Evolutionary conservation across 92 coral and sea anemone species (phyloP), one percentile per base, ranked within the genome.

Genomic region (Porites divaricata): DNA sequence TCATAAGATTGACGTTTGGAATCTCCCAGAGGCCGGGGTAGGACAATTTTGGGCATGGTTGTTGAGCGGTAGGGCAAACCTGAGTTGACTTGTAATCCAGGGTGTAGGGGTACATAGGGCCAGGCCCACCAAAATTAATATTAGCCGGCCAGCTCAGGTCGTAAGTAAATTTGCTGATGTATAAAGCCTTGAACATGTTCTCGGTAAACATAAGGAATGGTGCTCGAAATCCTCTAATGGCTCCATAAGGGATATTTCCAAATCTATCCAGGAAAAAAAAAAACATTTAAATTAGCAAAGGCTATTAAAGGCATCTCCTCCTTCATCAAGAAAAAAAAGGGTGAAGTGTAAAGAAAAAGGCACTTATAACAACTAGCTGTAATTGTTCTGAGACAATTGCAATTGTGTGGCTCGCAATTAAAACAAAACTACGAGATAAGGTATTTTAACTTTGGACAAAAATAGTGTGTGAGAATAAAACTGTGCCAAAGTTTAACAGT

Each of bases 21-120:
- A 91, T 87, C 63, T 91, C 97, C 97, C 97, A 93, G 12, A 93
- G 79, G 14, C 97, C 97, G 8, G 97, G 95, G 69, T 93, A 91
- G 70, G 97, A 86, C 91, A 86, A 89, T 52, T 67, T 83, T 7
- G 97, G 95, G 49, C 95, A 93, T 25, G 77, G 75, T 16, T 82
- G 23, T 19, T 81, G 24, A 2, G 71, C 81, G 1, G 88, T 72
- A 69, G 92, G 92, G 21, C 97, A 93, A 67, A 77, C 88, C 83
- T 93, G 91, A n/a, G 71, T 93, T 48, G 95, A 91, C 62, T 23
- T 72, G 85, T 81, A 93, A 81, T 93, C 97, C 64, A 91, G 76
- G 5, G 97, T 93, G 75, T 93, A 93, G 59, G 95, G 97, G 81
- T 93, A 93, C 90, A 91, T 85, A 1, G 95, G 97, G 48, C 91